These are phyloP conservation scores for Pegoplata infirma DNA, from an alignment of 2,888 invertebrate genomes.

Conservation along the genomic window DNA sequence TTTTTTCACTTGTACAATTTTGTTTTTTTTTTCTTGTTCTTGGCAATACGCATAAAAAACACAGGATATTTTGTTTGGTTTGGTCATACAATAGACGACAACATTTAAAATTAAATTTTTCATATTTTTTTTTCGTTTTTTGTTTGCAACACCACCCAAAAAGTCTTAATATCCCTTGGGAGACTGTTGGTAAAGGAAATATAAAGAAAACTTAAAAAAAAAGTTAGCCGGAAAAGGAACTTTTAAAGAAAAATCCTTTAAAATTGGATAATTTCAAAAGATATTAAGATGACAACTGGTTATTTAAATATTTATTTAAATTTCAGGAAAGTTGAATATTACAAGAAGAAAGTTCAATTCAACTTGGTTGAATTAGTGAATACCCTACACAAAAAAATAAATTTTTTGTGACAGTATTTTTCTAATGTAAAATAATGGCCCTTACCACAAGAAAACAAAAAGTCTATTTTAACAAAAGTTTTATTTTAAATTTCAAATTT, in stretches of 20 bases:
- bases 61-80: conserved; percentile 16
- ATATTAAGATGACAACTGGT: too few species aligned
- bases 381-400: too few species aligned
- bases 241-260: conserved; percentile 1
- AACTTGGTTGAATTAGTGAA: too few species aligned
- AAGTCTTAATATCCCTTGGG: conserved; percentile 36
- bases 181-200: conserved; percentile 22
- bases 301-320: too few species aligned
- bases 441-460: too few species aligned
- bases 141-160: conserved; percentile 2
- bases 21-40: conserved; percentile 3
- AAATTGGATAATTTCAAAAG: conserved; percentile 3
- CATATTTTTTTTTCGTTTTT: conserved; percentile 1
- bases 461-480: too few species aligned
- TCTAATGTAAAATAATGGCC: too few species aligned
- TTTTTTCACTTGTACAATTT: conserved; percentile 22
- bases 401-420: too few species aligned
- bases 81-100: conserved; percentile 31
- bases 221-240: conserved; percentile 4
- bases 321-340: too few species aligned
- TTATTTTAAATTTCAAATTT: too few species aligned
- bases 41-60: conserved; percentile 35
- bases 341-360: too few species aligned
- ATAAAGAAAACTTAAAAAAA: conserved; percentile 22
- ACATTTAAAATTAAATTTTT: conserved; percentile 59